phyloP scores from a whole-genome alignment of 2,888 invertebrate genomes.

The Tinea pellionella region DNA sequence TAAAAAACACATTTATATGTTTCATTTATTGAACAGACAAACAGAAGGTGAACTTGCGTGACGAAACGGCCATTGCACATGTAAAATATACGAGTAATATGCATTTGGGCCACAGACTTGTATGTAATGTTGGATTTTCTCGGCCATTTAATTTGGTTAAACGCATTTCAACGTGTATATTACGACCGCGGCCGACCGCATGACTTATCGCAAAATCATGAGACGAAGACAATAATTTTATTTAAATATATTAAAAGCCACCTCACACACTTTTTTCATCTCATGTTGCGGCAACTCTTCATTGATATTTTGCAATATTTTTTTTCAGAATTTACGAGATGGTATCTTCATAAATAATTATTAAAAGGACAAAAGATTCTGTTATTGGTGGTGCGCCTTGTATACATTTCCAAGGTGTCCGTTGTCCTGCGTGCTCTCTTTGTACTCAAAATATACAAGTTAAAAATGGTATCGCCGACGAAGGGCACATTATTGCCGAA shows the following conservation, averaged over 20 bases:
- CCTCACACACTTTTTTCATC: background rate
- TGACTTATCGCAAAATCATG: too few relatives aligned
- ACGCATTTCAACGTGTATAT: background rate
- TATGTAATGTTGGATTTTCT: background rate
- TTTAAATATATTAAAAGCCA: background rate
- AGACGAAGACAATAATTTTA: background rate
- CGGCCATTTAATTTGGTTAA: background rate
- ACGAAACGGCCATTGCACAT: constrained; percentile 39
- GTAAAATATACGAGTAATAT: constrained; percentile 33
- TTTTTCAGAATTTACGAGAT: background rate
- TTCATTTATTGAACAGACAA: constrained; percentile 17
- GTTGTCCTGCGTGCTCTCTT: background rate
- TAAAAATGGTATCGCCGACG: background rate
- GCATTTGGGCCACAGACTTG: constrained; percentile 45
- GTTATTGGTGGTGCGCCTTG: background rate
- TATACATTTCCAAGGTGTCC: background rate
- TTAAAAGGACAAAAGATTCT: background rate
- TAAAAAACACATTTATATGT: background rate
- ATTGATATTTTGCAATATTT: background rate
- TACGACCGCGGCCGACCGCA: background rate
- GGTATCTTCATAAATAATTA: constrained; percentile 8
- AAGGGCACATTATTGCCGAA: constrained; percentile 1
- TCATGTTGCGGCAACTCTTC: background rate
- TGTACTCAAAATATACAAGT: background rate
- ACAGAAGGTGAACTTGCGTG: constrained; percentile 44